phyloP scores from a whole-genome alignment of 2,888 invertebrate genomes.

The Ommatoiulus sabulosus region DNA sequence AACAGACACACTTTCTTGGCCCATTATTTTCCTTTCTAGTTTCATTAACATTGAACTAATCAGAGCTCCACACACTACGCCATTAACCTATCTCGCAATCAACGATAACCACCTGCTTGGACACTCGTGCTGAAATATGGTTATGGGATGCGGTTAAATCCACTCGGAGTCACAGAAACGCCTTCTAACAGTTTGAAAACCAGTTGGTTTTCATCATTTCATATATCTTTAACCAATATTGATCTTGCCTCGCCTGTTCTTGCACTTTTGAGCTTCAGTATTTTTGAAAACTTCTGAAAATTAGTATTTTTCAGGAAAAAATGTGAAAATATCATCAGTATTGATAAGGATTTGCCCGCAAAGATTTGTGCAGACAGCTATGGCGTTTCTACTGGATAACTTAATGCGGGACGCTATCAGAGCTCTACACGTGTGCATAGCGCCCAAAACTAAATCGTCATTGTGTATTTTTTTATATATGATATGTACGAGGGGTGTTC shows the following conservation, averaged over 20 bases:
- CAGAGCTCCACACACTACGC: neutral
- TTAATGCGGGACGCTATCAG: neutral
- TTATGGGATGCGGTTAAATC: neutral
- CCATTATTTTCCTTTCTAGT: neutral
- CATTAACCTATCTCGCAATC: neutral
- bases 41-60: neutral
- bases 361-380: neutral
- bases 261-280: too few relatives aligned
- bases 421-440: neutral
- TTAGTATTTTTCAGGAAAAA: too few relatives aligned
- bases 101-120: too few relatives aligned
- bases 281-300: too few relatives aligned
- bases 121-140: too few relatives aligned
- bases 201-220: neutral
- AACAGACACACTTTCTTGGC: too few relatives aligned
- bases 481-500: too few relatives aligned
- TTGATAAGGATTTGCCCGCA: neutral
- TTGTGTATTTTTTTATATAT: neutral
- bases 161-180: neutral
- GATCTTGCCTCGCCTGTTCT: neutral
- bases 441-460: neutral
- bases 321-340: neutral
- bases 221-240: neutral
- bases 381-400: neutral
- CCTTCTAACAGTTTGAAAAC: neutral